Evolutionary conservation across 1,140 invertebrate species (phyloP).

Genomic region (Eumeta japonica): DNA sequence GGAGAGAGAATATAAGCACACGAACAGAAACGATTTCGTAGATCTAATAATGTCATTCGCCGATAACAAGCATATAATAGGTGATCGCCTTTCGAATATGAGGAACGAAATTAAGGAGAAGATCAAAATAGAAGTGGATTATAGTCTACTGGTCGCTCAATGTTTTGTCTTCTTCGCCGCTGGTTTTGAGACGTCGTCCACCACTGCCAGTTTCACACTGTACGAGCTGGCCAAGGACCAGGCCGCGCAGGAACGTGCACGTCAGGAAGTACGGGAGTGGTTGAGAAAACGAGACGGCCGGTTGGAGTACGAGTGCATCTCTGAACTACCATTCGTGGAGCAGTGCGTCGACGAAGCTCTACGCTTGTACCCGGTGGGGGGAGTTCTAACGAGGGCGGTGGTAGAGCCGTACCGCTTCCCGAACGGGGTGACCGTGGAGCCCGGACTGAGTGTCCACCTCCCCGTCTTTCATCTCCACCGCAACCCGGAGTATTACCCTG

Average conservation of each 20-base stretch:
- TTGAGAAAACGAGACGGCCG: conserved; percentile 29
- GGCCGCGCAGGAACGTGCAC: conserved; percentile 45
- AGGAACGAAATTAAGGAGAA: conserved; percentile 7
- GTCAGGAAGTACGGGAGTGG: conserved; percentile 56
- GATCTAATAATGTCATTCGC: conserved; percentile 17
- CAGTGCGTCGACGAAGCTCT: conserved; percentile 17
- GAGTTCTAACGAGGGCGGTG: conserved; percentile 14
- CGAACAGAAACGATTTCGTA: conserved; percentile 15
- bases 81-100: conserved; percentile 10
- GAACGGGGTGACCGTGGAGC: conserved; percentile 20
- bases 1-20: conserved; percentile 8
- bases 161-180: conserved; percentile 66
- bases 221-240: conserved; percentile 53
- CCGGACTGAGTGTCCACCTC: conserved; percentile 22
- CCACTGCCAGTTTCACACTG: conserved; percentile 47
- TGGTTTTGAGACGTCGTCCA: conserved; percentile 55
- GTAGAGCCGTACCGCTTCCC: conserved; percentile 30
- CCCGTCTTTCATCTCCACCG: conserved; percentile 30
- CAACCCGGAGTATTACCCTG: conserved; percentile 57
- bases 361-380: conserved; percentile 26
- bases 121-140: conserved; percentile 12
- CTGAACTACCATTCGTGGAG: conserved; percentile 30
- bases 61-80: conserved; percentile 8
- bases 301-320: conserved; percentile 32
- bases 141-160: conserved; percentile 62